Evolutionary conservation across 2,113 vertebrate genomes (phyloP).

Genomic region (Nipponia nippon): DNA sequence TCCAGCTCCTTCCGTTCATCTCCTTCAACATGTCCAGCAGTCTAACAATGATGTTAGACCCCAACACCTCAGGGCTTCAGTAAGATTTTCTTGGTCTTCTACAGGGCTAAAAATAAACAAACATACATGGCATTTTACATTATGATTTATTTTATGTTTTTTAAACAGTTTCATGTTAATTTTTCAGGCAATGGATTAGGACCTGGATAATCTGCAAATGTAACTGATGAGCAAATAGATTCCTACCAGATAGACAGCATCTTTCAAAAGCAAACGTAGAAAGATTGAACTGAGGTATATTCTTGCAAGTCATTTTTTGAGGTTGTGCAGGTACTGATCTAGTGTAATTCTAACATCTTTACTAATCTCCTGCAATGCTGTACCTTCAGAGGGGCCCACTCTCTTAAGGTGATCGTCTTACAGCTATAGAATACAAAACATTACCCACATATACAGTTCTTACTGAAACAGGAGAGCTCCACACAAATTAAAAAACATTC

Average conservation of each 20-base stretch:
- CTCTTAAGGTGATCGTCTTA: background rate
- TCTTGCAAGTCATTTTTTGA: background rate
- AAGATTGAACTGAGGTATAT: background rate
- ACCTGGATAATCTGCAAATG: background rate
- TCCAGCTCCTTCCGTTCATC: background rate
- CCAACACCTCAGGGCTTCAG: background rate
- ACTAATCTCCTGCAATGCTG: background rate
- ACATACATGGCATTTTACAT: background rate
- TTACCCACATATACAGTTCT: background rate
- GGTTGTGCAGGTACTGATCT: background rate
- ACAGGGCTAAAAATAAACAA: background rate
- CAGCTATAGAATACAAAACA: background rate
- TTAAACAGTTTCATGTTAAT: background rate
- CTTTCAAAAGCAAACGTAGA: background rate
- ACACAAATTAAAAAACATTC: background rate
- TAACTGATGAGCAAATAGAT: background rate
- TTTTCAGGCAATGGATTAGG: background rate
- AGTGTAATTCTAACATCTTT: background rate
- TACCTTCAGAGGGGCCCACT: background rate
- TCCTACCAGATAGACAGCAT: background rate
- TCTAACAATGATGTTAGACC: background rate
- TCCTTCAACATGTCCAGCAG: fast-evolving
- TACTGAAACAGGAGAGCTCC: background rate
- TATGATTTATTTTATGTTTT: background rate
- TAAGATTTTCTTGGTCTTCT: background rate